Percentiles rank a stretch among this genome's conserved stretches.
phyloP scores from a whole-genome alignment of 2,797 vertebrate genomes.

The Lepus oiostolus region DNA sequence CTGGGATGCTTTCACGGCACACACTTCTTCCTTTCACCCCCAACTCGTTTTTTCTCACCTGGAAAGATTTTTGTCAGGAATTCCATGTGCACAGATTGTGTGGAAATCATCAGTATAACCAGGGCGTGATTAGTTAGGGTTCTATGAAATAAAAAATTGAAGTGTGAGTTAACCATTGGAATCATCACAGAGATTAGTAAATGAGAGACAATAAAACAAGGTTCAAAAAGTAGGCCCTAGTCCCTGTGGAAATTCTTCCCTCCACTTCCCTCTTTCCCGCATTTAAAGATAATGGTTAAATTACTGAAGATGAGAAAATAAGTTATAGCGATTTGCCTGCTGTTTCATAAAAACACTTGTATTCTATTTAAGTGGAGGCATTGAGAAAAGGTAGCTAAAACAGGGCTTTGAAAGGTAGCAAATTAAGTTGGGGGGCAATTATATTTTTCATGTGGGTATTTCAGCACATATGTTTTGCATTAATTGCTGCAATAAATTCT shows the following conservation, averaged over 20 bases:
- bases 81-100: slow-evolving; percentile 15
- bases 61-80: slow-evolving; percentile 5
- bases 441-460: slow-evolving; percentile 86
- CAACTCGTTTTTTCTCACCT: neutral
- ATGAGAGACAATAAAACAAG: neutral
- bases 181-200: slow-evolving; percentile 42
- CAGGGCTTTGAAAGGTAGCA: slow-evolving; percentile 86
- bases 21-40: slow-evolving; percentile 2
- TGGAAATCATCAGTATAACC: neutral
- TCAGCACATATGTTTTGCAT: slow-evolving; percentile 89
- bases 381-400: slow-evolving; percentile 83
- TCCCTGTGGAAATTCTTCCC: neutral
- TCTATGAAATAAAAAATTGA: slow-evolving; percentile 18
- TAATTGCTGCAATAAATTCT: slow-evolving; percentile 91
- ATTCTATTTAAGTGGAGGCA: slow-evolving; percentile 81
- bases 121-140: neutral
- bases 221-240: neutral
- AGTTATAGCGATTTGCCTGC: slow-evolving; percentile 78
- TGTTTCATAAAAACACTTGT: slow-evolving; percentile 84
- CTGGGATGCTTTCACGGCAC: neutral
- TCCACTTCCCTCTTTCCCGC: neutral
- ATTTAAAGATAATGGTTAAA: slow-evolving; percentile 16
- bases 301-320: slow-evolving; percentile 53
- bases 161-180: neutral
- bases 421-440: slow-evolving; percentile 86